Evolutionary conservation across 1,140 invertebrate species (phyloP).

Genomic region (Scaptomyza montana): DNA sequence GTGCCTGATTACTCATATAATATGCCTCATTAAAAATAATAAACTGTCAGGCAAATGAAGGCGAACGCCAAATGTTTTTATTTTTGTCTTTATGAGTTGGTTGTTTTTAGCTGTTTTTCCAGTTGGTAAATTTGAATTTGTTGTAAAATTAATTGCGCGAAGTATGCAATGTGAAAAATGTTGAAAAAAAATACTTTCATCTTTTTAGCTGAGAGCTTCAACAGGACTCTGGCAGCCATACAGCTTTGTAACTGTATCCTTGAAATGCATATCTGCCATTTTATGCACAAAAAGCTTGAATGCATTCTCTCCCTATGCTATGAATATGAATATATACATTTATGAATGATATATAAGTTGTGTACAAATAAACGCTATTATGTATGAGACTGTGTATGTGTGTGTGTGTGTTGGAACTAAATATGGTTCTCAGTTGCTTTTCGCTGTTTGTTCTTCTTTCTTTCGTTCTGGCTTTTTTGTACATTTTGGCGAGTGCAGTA

Average conservation of each 20-base stretch:
- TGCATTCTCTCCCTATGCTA: conserved; percentile 44
- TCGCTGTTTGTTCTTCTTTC: conserved; percentile 17
- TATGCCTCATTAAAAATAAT: conserved; percentile 81
- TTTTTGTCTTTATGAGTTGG: neutral
- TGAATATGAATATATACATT: conserved; percentile 64
- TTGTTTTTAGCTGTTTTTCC: conserved; percentile 5
- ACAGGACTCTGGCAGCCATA: conserved; percentile 31
- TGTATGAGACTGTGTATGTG: conserved; percentile 16
- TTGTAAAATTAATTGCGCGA: conserved; percentile 76
- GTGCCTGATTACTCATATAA: conserved; percentile 66
- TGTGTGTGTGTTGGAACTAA: conserved; percentile 56
- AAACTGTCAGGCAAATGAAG: conserved; percentile 75
- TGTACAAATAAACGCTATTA: conserved; percentile 54
- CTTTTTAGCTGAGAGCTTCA: conserved; percentile 23
- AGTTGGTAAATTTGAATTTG: conserved; percentile 54
- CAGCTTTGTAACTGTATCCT: conserved; percentile 75
- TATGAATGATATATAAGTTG: conserved; percentile 10
- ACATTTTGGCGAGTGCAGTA: conserved; percentile 52
- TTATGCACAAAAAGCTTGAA: conserved; percentile 63
- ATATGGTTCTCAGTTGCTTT: conserved; percentile 72
- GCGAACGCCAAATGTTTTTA: conserved; percentile 60
- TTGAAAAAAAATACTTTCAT: conserved; percentile 56
- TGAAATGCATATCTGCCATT: conserved; percentile 77
- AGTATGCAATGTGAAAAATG: conserved; percentile 58
- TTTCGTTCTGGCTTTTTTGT: conserved; percentile 28